phyloP scores from a whole-genome alignment of 2,888 invertebrate species.

The Ochropleura leucogaster region DNA sequence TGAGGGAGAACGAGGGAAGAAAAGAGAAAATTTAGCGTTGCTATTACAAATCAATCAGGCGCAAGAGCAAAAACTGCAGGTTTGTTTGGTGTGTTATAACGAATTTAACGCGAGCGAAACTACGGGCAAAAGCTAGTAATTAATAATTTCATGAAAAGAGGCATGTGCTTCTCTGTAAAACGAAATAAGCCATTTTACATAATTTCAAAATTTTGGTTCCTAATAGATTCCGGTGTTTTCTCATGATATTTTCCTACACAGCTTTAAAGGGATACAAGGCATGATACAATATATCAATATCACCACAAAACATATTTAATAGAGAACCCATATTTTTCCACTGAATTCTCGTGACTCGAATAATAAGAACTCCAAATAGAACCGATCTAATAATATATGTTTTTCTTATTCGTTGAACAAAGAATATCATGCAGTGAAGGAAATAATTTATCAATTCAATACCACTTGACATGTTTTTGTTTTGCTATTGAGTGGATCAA shows the following conservation, averaged over 20 bases:
- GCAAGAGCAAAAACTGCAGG: no score
- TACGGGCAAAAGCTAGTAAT: no score
- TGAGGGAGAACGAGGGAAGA: no score
- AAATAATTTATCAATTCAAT: constrained; percentile 52
- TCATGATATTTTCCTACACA: not conserved
- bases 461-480: constrained; percentile 33
- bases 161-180: no score
- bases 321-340: constrained; percentile 19
- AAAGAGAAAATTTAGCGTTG: no score
- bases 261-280: not conserved
- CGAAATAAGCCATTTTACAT: no score
- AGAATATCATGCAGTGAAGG: constrained; percentile 42
- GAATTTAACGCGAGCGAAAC: no score
- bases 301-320: constrained; percentile 21
- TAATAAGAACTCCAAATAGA: constrained; percentile 48
- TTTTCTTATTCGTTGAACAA: constrained; percentile 58
- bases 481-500: constrained; percentile 39
- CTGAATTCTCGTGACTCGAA: constrained; percentile 34
- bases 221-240: not conserved
- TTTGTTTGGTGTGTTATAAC: no score
- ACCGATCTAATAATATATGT: constrained; percentile 47
- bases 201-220: not conserved
- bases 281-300: constrained; percentile 8
- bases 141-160: no score
- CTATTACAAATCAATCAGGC: no score